A percentile compares a stretch with the other conserved stretches of the same genome.
phyloP scores from a whole-genome alignment of 2,113 vertebrate species.

The Mustela nigripes region DNA sequence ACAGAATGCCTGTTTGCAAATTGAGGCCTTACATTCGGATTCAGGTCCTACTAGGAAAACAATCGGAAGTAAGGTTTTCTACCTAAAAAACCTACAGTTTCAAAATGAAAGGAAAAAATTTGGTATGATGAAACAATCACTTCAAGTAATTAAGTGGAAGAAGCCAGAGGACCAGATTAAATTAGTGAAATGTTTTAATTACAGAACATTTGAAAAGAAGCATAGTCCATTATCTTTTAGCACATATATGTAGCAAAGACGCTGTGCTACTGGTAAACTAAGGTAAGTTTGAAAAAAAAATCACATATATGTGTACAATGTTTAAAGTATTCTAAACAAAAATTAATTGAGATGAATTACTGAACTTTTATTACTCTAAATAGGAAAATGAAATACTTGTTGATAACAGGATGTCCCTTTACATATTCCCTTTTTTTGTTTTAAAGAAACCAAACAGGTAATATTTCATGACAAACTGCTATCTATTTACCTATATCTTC shows the following conservation, averaged over 20 bases:
- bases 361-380: constrained; percentile 17
- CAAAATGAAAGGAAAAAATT: constrained; percentile 63
- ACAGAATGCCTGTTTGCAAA: constrained; percentile 44
- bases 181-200: constrained; percentile 80
- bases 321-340: background rate
- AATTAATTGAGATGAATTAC: background rate
- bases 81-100: constrained; percentile 54
- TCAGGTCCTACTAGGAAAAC: background rate
- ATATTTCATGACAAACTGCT: background rate
- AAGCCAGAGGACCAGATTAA: constrained; percentile 81
- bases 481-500: background rate
- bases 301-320: background rate
- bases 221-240: constrained; percentile 42
- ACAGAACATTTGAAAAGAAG: constrained; percentile 75
- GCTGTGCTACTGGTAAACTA: constrained; percentile 18
- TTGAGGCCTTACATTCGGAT: constrained; percentile 7
- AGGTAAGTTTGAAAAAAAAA: constrained; percentile 35
- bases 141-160: constrained; percentile 77
- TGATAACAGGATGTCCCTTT: background rate
- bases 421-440: background rate
- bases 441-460: constrained; percentile 13
- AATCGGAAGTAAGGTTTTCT: background rate
- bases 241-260: constrained; percentile 20
- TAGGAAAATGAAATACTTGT: constrained; percentile 22
- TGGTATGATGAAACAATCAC: constrained; percentile 61